Conservation (phyloP, 2,888 invertebrate genomes). For the Epinotia bilunana region DNA sequence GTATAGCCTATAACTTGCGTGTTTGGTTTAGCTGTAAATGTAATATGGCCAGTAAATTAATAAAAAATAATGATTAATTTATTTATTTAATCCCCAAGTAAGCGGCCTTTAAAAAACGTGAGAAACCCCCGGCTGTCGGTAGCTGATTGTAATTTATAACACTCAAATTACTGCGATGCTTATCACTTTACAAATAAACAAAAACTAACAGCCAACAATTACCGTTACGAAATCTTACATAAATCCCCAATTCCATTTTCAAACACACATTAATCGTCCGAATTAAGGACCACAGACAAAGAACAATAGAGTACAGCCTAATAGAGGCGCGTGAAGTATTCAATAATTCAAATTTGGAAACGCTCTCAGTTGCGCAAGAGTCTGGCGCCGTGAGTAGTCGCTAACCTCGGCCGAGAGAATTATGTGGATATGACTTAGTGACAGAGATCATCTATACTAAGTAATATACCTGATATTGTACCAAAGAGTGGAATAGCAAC, state of each 20-base stretch:
- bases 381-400: constrained; percentile 68
- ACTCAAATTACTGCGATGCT: not conserved
- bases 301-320: constrained; percentile 55
- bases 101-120: too few species aligned
- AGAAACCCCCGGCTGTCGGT: too few species aligned
- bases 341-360: constrained; percentile 78
- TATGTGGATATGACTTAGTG: constrained; percentile 52
- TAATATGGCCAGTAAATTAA: too few species aligned
- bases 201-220: constrained; percentile 11
- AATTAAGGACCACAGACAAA: constrained; percentile 42
- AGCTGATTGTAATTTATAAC: too few species aligned
- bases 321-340: constrained; percentile 68
- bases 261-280: constrained; percentile 47
- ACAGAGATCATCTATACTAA: too few species aligned
- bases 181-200: constrained; percentile 18
- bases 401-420: constrained; percentile 49
- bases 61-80: too few species aligned
- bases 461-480: too few species aligned
- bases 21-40: too few species aligned
- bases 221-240: constrained; percentile 3
- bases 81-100: too few species aligned
- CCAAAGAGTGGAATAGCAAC: too few species aligned
- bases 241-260: constrained; percentile 29
- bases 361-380: constrained; percentile 67
- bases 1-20: too few species aligned